Percentiles rank a stretch among this genome's conserved stretches.
These are phyloP conservation scores for Cynodonichthys magdalenae DNA, from an alignment of 2,797 vertebrate species.

Conservation along the genomic window DNA sequence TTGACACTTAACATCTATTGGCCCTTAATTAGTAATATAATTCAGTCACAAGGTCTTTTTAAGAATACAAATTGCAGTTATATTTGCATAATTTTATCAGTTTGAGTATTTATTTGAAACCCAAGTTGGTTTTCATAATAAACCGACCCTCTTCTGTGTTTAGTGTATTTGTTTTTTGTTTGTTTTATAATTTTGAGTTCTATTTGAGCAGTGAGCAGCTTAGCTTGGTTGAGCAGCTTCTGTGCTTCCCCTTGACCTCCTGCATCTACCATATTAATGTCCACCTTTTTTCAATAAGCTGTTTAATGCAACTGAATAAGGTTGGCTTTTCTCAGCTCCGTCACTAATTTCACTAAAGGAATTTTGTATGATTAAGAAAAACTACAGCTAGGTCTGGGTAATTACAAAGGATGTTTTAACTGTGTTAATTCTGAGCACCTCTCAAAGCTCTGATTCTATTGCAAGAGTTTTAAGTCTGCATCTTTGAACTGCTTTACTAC, in stretches of 20 bases:
- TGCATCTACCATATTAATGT: constrained; percentile 46
- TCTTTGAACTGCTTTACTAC: constrained; percentile 38
- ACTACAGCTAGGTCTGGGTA: constrained; percentile 23
- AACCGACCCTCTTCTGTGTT: constrained; percentile 27
- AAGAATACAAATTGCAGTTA: constrained; percentile 25
- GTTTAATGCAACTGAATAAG: constrained; percentile 46
- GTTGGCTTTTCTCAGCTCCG: constrained; percentile 37
- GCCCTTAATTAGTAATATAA: constrained; percentile 31
- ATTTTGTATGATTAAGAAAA: constrained; percentile 28
- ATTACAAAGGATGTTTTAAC: constrained; percentile 35
- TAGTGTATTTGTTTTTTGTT: constrained; percentile 32
- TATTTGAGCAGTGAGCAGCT: constrained; percentile 43
- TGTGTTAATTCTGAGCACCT: constrained; percentile 43
- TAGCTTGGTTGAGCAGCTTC: constrained; percentile 53
- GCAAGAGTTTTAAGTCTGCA: constrained; percentile 32
- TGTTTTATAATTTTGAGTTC: constrained; percentile 47
- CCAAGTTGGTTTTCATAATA: constrained; percentile 39
- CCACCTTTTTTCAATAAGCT: constrained; percentile 46
- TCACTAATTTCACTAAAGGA: constrained; percentile 31
- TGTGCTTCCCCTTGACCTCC: constrained; percentile 39
- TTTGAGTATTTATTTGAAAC: constrained; percentile 33
- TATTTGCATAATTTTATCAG: constrained; percentile 31
- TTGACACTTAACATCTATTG: constrained; percentile 46
- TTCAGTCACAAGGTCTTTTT: constrained; percentile 48
- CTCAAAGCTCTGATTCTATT: constrained; percentile 40